Evolutionary conservation across 1,140 invertebrate species (phyloP), one percentile per base, ranked within the genome.

Genomic region (Doryteuthis pealeii): DNA sequence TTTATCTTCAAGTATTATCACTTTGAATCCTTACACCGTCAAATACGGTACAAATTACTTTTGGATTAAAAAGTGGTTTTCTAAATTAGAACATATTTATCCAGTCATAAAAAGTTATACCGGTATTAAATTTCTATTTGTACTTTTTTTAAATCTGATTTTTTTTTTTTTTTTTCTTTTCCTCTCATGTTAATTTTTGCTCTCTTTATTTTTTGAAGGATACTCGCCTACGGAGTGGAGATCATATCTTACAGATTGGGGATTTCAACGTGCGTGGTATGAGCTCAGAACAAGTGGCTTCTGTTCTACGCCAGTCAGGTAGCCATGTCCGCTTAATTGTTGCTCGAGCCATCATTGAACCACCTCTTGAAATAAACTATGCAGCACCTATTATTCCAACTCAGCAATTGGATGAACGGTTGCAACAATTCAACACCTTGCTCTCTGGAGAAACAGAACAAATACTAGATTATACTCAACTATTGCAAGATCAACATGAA

Each of bases 181-280:
- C n/a, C n/a, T n/a, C n/a, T 40, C 35, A 40, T 40, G 10, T 40
- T 10, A 5, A 40, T 40, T 40, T 10, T 40, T 40, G 35, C 10
- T 40, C 10, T 10, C 10, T 10, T 10, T 40, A 15, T 14, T n/a
- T 22, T 14, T 62, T 62, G 18, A 5, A 94, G 90, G 95, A 97
- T 89, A 93, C 92, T 8, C 90, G 95, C 10, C 89, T 98, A 72
- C 94, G 94, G 85, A 93, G 94, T 86, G 96, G 95, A 18, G 96
- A 98, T 88, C 96, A 98, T 88, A 93, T 98, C 70, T 90, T 98
- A 70, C 95, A 97, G 89, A 96, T 98, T 77, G 94, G 95, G 10
- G 94, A 96, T 78, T 94, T 97, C 68, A 96, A 95, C 88, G 90
- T 97, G 73, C 91, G 95, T 66, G 85, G 96, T 5, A 94, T 97